These are phyloP conservation scores for Microtus pennsylvanicus DNA, from an alignment of 2,113 vertebrate genomes.

Conservation along the genomic window DNA sequence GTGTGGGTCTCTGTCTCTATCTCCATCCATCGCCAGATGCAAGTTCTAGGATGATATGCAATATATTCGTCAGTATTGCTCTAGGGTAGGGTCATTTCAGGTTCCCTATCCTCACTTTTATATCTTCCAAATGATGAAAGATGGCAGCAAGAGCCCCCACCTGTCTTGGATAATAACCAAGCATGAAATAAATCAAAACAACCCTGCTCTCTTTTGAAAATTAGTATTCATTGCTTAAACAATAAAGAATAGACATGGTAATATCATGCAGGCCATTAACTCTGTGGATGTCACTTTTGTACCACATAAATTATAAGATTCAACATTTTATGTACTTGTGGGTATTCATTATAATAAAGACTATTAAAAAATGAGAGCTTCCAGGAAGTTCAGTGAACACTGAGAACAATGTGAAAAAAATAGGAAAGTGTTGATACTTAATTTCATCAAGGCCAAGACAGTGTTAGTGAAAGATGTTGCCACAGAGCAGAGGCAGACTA, in stretches of 20 bases:
- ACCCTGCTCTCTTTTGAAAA: constrained; percentile 4
- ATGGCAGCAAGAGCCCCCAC: neutral
- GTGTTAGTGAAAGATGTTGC: constrained; percentile 40
- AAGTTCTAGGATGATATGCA: too few relatives aligned
- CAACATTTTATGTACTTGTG: constrained; percentile 34
- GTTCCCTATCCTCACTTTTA: too few relatives aligned
- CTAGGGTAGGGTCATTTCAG: too few relatives aligned
- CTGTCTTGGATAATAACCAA: constrained; percentile 29
- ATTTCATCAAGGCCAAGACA: constrained; percentile 46
- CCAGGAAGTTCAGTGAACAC: neutral
- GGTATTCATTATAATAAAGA: constrained; percentile 18
- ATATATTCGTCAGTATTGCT: too few relatives aligned
- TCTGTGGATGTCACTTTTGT: constrained; percentile 28
- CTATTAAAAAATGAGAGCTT: neutral
- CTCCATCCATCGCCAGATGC: too few relatives aligned
- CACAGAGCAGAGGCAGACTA: constrained; percentile 48
- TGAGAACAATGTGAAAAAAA: constrained; percentile 18
- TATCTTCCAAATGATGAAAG: constrained; percentile 64
- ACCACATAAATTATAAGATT: constrained; percentile 59
- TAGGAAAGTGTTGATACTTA: constrained; percentile 53
- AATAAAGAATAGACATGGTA: constrained; percentile 47
- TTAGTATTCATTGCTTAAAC: constrained; percentile 58
- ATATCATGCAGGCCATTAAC: constrained; percentile 47
- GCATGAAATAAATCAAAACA: constrained; percentile 57
- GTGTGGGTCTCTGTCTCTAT: too few relatives aligned